Conservation (phyloP, 2,797 vertebrate genomes). For the Acipenser transmontanus region DNA sequence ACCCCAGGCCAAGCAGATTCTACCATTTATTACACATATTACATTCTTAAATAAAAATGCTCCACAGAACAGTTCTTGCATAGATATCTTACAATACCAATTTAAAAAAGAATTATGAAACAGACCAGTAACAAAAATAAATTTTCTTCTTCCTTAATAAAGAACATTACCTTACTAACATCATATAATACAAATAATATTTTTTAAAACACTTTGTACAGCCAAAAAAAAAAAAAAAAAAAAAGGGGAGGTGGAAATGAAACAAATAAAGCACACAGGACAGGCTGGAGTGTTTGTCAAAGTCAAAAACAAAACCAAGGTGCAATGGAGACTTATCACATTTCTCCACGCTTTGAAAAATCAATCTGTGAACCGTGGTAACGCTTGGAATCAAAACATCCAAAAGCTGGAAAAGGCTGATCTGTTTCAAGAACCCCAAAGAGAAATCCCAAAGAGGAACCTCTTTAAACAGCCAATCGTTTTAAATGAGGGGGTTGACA, state of each 20-base stretch:
- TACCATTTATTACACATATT: slow-evolving; percentile 99
- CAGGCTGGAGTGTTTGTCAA: slow-evolving; percentile 56
- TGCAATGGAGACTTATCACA: not conserved
- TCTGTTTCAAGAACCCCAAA: not conserved
- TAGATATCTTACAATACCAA: slow-evolving; percentile 99
- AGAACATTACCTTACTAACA: slow-evolving; percentile 98
- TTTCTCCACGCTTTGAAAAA: not conserved
- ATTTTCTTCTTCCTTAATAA: slow-evolving; percentile 99
- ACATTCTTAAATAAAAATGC: slow-evolving; percentile 99
- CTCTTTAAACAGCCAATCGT: too few relatives aligned
- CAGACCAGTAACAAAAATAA: slow-evolving; percentile 99
- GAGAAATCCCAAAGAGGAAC: not conserved
- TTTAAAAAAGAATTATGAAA: slow-evolving; percentile 99
- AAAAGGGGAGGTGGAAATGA: slow-evolving; percentile 77
- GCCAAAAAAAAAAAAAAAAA: slow-evolving; percentile 83
- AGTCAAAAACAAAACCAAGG: slow-evolving; percentile 43
- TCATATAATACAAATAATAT: slow-evolving; percentile 99
- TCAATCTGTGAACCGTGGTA: not conserved
- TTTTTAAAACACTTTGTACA: slow-evolving; percentile 96
- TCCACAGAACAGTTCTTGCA: slow-evolving; percentile 99
- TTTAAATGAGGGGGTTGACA: too few relatives aligned
- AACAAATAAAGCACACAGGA: slow-evolving; percentile 35
- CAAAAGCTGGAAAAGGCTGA: not conserved
- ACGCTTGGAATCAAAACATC: not conserved
- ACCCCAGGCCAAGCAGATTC: slow-evolving; percentile 85